Evolutionary conservation across 2,797 vertebrate species (phyloP).

Genomic region (Esox masquinongy): DNA sequence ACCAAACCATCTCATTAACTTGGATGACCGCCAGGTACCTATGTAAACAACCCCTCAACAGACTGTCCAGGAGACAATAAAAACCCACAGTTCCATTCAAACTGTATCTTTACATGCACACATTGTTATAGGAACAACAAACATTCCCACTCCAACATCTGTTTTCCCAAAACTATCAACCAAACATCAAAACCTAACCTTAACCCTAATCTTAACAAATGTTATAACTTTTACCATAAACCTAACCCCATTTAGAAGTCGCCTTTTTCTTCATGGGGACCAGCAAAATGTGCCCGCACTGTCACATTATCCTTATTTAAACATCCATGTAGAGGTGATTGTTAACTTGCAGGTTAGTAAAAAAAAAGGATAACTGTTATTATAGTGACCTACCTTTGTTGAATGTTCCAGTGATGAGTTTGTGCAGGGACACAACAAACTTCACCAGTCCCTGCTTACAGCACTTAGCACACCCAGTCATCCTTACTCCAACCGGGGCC

Average conservation of each 20-base stretch:
- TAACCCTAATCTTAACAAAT: too few species aligned
- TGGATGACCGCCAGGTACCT: neutral
- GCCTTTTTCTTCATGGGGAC: too few species aligned
- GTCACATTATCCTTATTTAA: too few species aligned
- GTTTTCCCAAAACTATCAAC: neutral
- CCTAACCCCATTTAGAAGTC: too few species aligned
- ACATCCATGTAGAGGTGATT: too few species aligned
- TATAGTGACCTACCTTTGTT: conserved; percentile 81
- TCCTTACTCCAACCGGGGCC: conserved; percentile 55
- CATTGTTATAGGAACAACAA: too few species aligned
- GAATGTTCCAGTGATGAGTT: conserved; percentile 87
- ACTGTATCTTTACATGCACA: neutral
- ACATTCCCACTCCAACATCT: neutral
- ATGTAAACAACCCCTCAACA: neutral
- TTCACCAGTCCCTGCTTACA: conserved; percentile 89
- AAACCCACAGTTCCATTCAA: neutral
- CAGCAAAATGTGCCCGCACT: too few species aligned
- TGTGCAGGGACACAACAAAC: conserved; percentile 85
- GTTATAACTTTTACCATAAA: too few species aligned
- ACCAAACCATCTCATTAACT: neutral
- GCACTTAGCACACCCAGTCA: conserved; percentile 86
- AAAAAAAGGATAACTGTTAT: neutral
- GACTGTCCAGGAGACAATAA: neutral
- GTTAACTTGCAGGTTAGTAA: neutral
- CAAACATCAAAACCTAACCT: too few species aligned